These are phyloP conservation scores for Notocelia uddmanniana DNA, from an alignment of 2,888 invertebrate species.

Conservation along the genomic window DNA sequence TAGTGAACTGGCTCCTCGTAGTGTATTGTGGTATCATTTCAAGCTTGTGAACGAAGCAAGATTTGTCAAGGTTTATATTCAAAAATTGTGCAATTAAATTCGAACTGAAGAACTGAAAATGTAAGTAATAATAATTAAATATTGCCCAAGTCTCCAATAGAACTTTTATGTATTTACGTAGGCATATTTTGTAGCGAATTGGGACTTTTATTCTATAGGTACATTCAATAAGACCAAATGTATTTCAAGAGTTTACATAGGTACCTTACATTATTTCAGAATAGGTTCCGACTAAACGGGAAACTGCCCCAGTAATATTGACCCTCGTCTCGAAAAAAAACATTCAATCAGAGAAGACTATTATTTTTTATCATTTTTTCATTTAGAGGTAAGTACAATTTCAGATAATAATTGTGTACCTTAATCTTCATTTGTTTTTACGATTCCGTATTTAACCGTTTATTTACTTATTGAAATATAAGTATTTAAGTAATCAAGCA, in stretches of 20 bases:
- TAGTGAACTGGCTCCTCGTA: not conserved
- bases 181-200: not conserved
- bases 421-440: not conserved
- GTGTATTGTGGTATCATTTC: not conserved
- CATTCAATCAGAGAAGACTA: conserved; percentile 1
- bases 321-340: conserved; percentile 16
- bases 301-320: not conserved
- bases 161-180: not conserved
- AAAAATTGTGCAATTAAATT: conserved; percentile 1
- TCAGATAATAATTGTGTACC: not conserved
- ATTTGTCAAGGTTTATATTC: not conserved
- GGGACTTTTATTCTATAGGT: no score
- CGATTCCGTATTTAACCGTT: not conserved
- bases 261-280: not conserved
- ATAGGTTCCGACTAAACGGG: conserved; percentile 4
- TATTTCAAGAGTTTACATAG: no score
- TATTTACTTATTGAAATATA: no score
- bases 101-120: conserved; percentile 6
- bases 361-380: conserved; percentile 10
- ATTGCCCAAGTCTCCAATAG: not conserved
- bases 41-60: not conserved
- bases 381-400: conserved; percentile 11
- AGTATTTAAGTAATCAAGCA: no score
- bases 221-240: no score
- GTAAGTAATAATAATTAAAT: conserved; percentile 10